phyloP scores from a whole-genome alignment of 2,797 vertebrate genomes.

The Phoxinus dragarum region DNA sequence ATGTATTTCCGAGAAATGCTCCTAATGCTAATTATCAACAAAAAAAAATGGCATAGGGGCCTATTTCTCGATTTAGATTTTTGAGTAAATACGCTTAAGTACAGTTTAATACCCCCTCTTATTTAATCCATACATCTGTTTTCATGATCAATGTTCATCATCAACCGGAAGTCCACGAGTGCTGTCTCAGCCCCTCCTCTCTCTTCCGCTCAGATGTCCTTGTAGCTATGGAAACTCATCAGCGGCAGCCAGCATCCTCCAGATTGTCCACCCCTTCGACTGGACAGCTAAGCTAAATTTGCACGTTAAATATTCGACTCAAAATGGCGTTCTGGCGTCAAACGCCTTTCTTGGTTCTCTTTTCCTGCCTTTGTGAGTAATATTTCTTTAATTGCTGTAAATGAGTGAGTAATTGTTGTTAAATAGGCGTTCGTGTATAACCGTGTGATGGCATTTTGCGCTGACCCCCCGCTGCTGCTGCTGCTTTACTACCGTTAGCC shows the following conservation, averaged over 20 bases:
- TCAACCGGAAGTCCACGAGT: conserved; percentile 39
- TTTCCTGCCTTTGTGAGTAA: conserved; percentile 74
- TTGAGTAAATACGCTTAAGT: not conserved
- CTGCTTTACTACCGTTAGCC: conserved; percentile 28
- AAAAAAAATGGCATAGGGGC: not conserved
- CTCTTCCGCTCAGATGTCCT: conserved; percentile 63
- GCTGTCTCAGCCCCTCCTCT: conserved; percentile 22
- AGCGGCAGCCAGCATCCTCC: conserved; percentile 81
- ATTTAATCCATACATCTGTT: not conserved
- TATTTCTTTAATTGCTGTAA: conserved; percentile 43
- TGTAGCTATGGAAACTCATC: conserved; percentile 82
- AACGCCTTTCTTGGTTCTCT: conserved; percentile 67
- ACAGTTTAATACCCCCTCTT: not conserved
- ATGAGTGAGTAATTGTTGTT: conserved; percentile 50
- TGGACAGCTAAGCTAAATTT: conserved; percentile 51
- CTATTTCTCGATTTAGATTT: not conserved
- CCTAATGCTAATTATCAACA: not conserved
- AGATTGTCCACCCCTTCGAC: conserved; percentile 39
- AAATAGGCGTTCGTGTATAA: not conserved
- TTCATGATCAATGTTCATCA: not conserved
- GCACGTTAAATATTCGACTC: conserved; percentile 67
- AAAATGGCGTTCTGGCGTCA: conserved; percentile 81
- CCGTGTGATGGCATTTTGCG: conserved; percentile 1
- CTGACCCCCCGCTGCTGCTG: conserved; percentile 11
- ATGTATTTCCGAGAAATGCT: not conserved